Evolutionary conservation across 2,888 invertebrate genomes (phyloP).

Genomic region (Stictocephala bisonia): DNA sequence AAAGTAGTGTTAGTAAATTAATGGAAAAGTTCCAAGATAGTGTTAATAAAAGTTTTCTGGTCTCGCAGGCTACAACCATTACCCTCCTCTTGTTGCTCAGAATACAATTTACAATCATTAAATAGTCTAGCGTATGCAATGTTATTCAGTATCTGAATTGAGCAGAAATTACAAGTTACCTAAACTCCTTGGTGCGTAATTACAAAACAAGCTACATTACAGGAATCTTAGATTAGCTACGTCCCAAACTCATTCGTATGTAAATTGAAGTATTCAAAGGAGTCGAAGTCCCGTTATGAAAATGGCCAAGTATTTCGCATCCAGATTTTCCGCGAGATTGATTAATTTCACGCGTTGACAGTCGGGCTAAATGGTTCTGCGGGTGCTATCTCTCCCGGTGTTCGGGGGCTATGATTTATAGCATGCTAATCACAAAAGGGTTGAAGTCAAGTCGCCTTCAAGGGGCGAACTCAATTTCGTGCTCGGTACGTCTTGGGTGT

Average conservation of each 20-base stretch:
- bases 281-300: neutral
- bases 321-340: neutral
- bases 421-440: constrained; percentile 7
- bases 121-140: no score
- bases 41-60: no score
- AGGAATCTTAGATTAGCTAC: no score
- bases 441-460: neutral
- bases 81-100: no score
- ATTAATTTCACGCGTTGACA: neutral
- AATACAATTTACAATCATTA: no score
- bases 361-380: neutral
- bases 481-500: neutral
- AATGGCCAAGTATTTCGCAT: constrained; percentile 3
- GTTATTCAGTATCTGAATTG: no score
- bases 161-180: no score
- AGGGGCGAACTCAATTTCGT: neutral
- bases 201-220: no score
- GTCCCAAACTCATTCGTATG: neutral
- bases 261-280: neutral
- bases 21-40: no score
- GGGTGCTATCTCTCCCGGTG: neutral
- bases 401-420: neutral
- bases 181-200: no score
- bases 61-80: no score
- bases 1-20: no score